Evolutionary conservation across 2,888 invertebrate genomes (phyloP).

Genomic region (Lucinisca nassula): DNA sequence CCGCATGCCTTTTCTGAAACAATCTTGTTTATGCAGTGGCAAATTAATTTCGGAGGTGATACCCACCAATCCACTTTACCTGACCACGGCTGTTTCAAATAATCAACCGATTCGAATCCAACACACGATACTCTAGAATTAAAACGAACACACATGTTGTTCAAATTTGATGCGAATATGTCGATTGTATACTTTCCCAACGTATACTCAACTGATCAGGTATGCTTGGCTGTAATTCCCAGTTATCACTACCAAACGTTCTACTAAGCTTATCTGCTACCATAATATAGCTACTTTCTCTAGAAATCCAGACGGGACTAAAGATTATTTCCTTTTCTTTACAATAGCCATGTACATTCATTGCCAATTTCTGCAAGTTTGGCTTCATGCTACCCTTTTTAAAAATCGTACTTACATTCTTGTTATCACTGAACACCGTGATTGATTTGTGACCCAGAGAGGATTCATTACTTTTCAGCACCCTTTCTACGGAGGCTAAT

Average conservation of each 20-base stretch:
- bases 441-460: not conserved
- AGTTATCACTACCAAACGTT: constrained; percentile 30
- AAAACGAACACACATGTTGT: constrained; percentile 33
- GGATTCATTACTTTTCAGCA: not conserved
- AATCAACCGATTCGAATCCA: constrained; percentile 8
- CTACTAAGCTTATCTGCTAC: constrained; percentile 32
- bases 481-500: constrained; percentile 6
- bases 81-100: constrained; percentile 25
- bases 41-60: constrained; percentile 16
- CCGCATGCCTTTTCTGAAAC: not conserved
- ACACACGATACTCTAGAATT: constrained; percentile 28
- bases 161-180: constrained; percentile 32
- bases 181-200: constrained; percentile 24
- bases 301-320: not conserved
- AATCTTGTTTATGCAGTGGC: not conserved
- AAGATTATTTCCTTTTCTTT: not conserved
- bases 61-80: constrained; percentile 32
- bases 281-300: not conserved
- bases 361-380: constrained; percentile 22
- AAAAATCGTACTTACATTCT: constrained; percentile 30
- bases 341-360: constrained; percentile 18
- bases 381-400: constrained; percentile 30
- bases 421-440: constrained; percentile 19
- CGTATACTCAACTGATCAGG: not conserved
- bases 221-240: constrained; percentile 1